Evolutionary conservation across 2,797 vertebrate genomes (phyloP), one percentile per base, ranked within the genome.

Genomic region (Chrosomus eos): DNA sequence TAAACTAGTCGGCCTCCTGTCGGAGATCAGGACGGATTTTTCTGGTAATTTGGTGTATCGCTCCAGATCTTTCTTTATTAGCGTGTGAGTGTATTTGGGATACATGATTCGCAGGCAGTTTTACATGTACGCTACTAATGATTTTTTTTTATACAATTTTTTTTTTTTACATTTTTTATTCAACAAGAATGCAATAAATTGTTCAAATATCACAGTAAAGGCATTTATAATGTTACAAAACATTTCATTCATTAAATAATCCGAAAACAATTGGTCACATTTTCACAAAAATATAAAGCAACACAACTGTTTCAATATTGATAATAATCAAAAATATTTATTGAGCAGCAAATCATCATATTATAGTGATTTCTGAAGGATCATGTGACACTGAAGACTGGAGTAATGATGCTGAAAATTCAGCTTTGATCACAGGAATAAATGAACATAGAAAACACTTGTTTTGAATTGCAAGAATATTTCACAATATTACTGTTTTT

Each of bases 31-130:
- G 31, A 64, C 45, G 53, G 51, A 72, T 72, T 71, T 38, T 11
- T 43, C 68, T 82, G 68, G 13, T 48, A 48, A 48, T 82, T 73
- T 38, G 4, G 40, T 82, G 62, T 48, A 72, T 4, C 38, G 55
- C 53, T 73, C 7, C 40, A 82, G 55, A 19, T 73, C 70, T 45
- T 21, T 48, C 68, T 62, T 82, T 48, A 62, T 81, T 45, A 72
- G 26, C 80, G 11, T 48, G 38, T 7, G 28, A 33, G 40, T 73
- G 53, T 82, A 38, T 82, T 64, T 43, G 40, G 14, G 55, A 13
- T 43, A 36, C 53, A 72, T 16, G 38, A 81, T 38, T 60, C 68
- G 1, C 51, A n/a, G 74, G 74, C 14, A 53, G 51, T 21, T 7
- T 1, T 21, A 53, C 51, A 53, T 53, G 18, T 53, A 53, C 51